Conservation (phyloP, 2,113 vertebrate species). For the Suricata suricatta region DNA sequence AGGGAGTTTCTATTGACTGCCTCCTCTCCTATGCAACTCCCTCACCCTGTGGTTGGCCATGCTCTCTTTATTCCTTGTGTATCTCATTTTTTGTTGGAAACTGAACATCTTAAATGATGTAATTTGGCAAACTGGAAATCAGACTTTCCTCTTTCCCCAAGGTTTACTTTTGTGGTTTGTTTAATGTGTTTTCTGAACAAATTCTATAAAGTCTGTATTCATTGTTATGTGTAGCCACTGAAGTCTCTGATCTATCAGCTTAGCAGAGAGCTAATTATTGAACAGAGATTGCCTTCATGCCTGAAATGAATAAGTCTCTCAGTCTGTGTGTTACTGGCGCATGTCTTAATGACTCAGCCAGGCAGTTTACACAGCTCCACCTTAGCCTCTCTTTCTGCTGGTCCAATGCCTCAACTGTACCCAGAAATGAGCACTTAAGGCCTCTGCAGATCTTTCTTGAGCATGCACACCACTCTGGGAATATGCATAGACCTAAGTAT, state of each 20-base stretch:
- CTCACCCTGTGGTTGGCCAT: neutral
- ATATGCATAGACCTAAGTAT: neutral
- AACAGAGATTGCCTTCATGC: neutral
- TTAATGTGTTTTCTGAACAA: neutral
- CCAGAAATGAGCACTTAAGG: neutral
- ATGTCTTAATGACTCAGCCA: neutral
- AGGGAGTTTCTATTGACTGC: neutral
- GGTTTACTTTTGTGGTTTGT: neutral
- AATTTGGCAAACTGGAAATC: neutral
- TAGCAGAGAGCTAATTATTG: neutral
- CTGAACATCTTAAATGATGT: neutral
- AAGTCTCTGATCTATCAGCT: too few relatives aligned
- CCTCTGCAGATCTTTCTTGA: neutral
- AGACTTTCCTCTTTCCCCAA: neutral
- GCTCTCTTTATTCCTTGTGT: neutral
- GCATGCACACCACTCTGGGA: neutral
- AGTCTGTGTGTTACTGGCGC: neutral
- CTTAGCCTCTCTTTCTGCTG: neutral
- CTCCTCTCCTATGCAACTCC: neutral
- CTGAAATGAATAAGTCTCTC: neutral
- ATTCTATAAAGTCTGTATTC: neutral
- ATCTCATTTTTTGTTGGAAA: neutral
- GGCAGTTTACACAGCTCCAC: neutral
- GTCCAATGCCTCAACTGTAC: neutral
- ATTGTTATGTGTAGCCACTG: neutral